These are phyloP conservation scores for Chlorodrepanis virens DNA, from an alignment of 2,113 vertebrate genomes.

Conservation along the genomic window DNA sequence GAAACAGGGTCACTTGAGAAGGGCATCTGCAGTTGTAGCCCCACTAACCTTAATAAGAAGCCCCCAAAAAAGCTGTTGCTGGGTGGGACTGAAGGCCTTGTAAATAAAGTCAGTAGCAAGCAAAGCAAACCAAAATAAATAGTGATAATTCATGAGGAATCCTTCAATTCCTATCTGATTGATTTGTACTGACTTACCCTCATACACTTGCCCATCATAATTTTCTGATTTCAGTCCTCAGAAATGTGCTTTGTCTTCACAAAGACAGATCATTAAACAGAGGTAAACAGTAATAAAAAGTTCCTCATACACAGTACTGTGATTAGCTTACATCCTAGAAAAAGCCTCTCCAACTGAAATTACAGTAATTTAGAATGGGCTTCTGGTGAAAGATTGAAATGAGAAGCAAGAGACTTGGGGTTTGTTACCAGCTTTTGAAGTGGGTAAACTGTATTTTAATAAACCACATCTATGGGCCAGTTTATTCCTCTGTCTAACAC, in stretches of 20 bases:
- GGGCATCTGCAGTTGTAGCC: neutral
- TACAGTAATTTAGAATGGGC: neutral
- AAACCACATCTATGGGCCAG: neutral
- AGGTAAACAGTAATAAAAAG: slow-evolving; percentile 28
- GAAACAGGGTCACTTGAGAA: neutral
- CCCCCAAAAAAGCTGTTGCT: neutral
- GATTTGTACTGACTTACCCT: neutral
- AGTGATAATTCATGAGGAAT: neutral
- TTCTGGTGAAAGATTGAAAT: neutral
- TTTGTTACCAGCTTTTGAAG: slow-evolving; percentile 18
- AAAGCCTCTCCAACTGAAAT: slow-evolving; percentile 1
- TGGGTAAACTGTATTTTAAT: neutral
- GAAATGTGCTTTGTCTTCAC: neutral
- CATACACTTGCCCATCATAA: neutral
- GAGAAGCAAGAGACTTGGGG: neutral
- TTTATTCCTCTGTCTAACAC: neutral
- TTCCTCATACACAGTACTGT: neutral
- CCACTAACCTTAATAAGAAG: neutral
- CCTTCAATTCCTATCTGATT: neutral
- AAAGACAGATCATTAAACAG: slow-evolving; percentile 18
- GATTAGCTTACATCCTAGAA: slow-evolving; percentile 25
- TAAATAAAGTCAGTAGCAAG: neutral
- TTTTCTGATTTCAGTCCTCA: neutral
- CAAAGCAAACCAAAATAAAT: neutral
- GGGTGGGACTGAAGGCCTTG: neutral